phyloP scores from a whole-genome alignment of 1,140 invertebrate genomes.

The Anastrepha ludens region DNA sequence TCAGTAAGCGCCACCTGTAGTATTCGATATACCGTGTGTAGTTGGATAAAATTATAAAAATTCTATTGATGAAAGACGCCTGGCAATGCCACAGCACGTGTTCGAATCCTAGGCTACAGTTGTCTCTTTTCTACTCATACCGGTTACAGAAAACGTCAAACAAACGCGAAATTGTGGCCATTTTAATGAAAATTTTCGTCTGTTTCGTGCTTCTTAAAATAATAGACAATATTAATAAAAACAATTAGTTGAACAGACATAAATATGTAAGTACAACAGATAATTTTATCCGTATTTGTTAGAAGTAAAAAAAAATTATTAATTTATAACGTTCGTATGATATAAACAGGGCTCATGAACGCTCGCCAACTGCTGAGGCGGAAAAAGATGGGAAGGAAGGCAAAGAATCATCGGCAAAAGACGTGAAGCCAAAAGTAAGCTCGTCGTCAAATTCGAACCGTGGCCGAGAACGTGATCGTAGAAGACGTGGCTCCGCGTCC shows the following conservation, averaged over 20 bases:
- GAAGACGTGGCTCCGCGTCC: slow-evolving; percentile 78
- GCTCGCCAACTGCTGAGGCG: slow-evolving; percentile 41
- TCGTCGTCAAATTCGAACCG: slow-evolving; percentile 62
- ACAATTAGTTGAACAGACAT: neutral
- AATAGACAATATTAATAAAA: neutral
- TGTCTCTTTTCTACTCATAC: neutral
- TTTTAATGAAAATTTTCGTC: slow-evolving; percentile 14
- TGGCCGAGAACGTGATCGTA: slow-evolving; percentile 70
- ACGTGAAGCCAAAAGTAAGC: slow-evolving; percentile 61
- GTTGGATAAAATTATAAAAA: too few relatives aligned
- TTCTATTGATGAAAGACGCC: neutral
- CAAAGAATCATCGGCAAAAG: slow-evolving; percentile 68
- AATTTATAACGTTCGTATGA: neutral
- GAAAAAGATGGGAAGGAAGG: slow-evolving; percentile 56
- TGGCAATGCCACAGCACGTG: slow-evolving; percentile 19
- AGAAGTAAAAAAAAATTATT: neutral
- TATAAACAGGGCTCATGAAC: slow-evolving; percentile 55
- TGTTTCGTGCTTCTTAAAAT: neutral
- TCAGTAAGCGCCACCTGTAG: too few relatives aligned
- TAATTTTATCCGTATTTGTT: neutral
- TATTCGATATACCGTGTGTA: too few relatives aligned
- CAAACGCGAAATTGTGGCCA: slow-evolving; percentile 43
- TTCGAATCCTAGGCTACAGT: neutral
- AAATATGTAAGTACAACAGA: neutral
- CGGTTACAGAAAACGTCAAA: slow-evolving; percentile 37